These are phyloP conservation scores for Lacanobia wlatinum DNA, from an alignment of 2,888 invertebrate species.

Conservation along the genomic window DNA sequence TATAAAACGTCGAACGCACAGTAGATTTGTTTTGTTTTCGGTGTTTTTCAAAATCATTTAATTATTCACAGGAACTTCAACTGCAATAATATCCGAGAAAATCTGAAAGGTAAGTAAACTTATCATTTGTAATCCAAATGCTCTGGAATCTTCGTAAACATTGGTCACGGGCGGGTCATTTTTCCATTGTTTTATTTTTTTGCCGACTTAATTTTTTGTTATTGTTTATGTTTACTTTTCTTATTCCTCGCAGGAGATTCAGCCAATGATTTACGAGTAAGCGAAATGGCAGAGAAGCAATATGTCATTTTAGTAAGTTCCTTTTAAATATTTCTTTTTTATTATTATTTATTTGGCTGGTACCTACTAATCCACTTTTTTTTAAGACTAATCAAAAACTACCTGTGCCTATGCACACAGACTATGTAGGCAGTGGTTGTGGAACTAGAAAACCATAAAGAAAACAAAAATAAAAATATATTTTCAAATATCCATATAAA, in stretches of 20 bases:
- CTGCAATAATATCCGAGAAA: conserved; percentile 18
- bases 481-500: no score
- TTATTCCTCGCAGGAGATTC: conserved; percentile 43
- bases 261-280: conserved; percentile 11
- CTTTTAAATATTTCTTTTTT: neutral
- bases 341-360: neutral
- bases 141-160: neutral
- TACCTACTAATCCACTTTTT: neutral
- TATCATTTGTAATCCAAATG: no score
- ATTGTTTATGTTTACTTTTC: conserved; percentile 42
- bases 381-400: no score
- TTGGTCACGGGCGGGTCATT: conserved; percentile 14
- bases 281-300: conserved; percentile 38
- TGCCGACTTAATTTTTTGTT: neutral
- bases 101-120: conserved; percentile 40
- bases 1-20: conserved; percentile 3
- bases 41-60: conserved; percentile 18
- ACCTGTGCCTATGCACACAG: no score
- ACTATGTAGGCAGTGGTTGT: no score
- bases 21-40: conserved; percentile 39
- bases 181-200: neutral
- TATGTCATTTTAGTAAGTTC: conserved; percentile 48
- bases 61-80: conserved; percentile 53
- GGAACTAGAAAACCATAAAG: no score
- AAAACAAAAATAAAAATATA: no score